Percentiles rank a stretch among this genome's conserved stretches.
Evolutionary conservation across 2,113 vertebrate genomes (phyloP).

Genomic region (Cololabis saira): DNA sequence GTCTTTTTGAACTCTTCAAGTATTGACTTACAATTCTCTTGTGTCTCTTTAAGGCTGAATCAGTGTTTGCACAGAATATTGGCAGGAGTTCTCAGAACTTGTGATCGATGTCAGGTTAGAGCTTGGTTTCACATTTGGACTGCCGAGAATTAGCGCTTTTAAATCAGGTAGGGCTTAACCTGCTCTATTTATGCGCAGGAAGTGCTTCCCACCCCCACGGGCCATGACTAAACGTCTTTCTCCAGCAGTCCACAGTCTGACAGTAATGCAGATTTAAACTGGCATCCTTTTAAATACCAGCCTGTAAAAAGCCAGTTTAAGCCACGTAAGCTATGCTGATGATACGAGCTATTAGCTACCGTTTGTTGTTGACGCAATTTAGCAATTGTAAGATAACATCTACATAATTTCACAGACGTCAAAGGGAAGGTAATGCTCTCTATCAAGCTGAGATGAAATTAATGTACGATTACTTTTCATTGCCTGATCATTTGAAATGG

Average conservation of each 20-base stretch:
- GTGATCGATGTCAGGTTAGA: constrained; percentile 18
- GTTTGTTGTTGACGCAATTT: neutral
- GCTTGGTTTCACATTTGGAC: neutral
- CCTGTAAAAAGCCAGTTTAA: constrained; percentile 1
- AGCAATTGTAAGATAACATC: neutral
- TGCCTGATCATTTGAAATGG: too few species aligned
- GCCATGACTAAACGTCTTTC: neutral
- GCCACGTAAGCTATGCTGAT: neutral
- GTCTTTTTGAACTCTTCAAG: constrained; percentile 22
- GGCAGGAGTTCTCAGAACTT: constrained; percentile 1
- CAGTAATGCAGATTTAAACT: neutral
- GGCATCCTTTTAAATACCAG: neutral
- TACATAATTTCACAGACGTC: constrained; percentile 1
- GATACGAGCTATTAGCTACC: neutral
- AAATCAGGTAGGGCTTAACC: neutral
- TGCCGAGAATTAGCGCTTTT: constrained; percentile 1
- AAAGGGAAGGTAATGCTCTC: neutral
- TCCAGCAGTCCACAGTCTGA: neutral
- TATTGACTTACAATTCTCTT: constrained; percentile 24
- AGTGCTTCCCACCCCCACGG: neutral
- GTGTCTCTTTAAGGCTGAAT: constrained; percentile 41
- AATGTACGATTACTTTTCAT: neutral
- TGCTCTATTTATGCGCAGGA: neutral
- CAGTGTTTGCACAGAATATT: constrained; percentile 31
- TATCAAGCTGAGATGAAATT: neutral